phyloP scores from a whole-genome alignment of 2,113 vertebrate genomes.

The Hemichromis elongatus region DNA sequence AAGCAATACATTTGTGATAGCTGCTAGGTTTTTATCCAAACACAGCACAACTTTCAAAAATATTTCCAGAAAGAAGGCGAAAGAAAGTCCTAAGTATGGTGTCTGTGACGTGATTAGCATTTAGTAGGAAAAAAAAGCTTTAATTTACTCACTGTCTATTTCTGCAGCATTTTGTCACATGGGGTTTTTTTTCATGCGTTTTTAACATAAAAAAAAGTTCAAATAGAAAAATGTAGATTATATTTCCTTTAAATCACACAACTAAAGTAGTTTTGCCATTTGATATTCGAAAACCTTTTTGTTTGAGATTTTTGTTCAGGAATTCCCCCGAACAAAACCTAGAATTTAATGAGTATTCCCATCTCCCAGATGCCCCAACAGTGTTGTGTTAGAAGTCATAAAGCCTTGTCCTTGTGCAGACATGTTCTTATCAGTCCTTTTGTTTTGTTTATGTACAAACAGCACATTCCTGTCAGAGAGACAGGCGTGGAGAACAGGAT shows the following conservation, averaged over 20 bases:
- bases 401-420: slow-evolving; percentile 22
- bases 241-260: not conserved
- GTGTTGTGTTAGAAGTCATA: not conserved
- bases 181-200: no score
- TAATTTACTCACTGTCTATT: not conserved
- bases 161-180: no score
- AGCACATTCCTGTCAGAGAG: slow-evolving; percentile 52
- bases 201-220: no score
- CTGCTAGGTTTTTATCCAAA: not conserved
- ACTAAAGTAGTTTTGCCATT: not conserved
- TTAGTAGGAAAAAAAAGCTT: not conserved
- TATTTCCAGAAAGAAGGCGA: not conserved
- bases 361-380: not conserved
- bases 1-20: not conserved
- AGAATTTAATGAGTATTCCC: not conserved
- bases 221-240: not conserved
- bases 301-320: not conserved
- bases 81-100: not conserved
- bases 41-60: not conserved
- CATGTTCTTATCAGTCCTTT: slow-evolving; percentile 39
- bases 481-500: not conserved
- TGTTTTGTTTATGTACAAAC: slow-evolving; percentile 60
- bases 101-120: not conserved
- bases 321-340: not conserved
- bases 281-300: not conserved